Conservation (phyloP, 37 sponge, comb jelly and placozoan species). For the Ephydatia muelleri region DNA sequence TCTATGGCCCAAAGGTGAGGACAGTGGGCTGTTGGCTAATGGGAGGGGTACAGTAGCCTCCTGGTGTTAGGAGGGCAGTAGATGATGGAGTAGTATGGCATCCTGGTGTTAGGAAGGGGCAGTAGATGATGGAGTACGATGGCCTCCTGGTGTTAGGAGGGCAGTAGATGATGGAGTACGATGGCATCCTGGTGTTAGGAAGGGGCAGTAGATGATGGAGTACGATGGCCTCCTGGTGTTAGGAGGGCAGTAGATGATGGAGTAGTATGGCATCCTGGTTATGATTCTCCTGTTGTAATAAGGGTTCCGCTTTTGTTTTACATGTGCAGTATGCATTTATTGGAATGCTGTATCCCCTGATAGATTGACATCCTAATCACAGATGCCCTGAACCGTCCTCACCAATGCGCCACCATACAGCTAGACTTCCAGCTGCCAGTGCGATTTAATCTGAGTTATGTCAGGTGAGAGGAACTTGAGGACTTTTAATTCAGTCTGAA, state of each 20-base stretch:
- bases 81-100: neutral
- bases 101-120: neutral
- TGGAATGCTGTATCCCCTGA: neutral
- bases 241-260: neutral
- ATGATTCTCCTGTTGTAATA: neutral
- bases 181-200: neutral
- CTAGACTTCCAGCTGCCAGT: conserved; percentile 97
- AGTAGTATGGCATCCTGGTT: neutral
- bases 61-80: neutral
- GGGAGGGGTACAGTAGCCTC: too few relatives aligned
- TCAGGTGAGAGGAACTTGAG: too few relatives aligned
- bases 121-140: neutral
- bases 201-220: neutral
- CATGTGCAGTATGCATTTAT: conserved; percentile 3
- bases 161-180: neutral
- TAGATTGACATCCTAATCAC: conserved; percentile 91
- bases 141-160: too few relatives aligned
- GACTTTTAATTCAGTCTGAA: too few relatives aligned
- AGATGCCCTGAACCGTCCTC: conserved; percentile 91
- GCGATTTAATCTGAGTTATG: conserved; percentile 79
- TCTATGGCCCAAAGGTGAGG: conserved; percentile 96
- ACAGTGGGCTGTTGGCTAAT: too few relatives aligned
- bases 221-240: neutral
- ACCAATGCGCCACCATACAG: conserved; percentile 99
- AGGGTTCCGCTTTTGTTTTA: neutral